Evolutionary conservation across 2,797 vertebrate species (phyloP).

Genomic region (Halcyon badia): DNA sequence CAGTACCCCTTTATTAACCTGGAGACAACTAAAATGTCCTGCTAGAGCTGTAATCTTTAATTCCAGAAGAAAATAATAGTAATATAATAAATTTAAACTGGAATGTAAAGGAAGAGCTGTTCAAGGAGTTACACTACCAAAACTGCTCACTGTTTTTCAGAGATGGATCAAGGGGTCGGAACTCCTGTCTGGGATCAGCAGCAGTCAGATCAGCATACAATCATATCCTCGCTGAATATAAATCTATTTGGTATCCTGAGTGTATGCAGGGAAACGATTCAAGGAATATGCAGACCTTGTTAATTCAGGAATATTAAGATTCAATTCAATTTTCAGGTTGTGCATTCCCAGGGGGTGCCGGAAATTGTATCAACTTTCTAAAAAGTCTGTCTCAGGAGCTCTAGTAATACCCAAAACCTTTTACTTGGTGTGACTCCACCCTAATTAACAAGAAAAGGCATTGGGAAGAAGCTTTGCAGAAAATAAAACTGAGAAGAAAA

Average conservation of each 20-base stretch:
- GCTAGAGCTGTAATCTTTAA: not conserved
- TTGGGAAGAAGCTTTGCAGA: not conserved
- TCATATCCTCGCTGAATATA: not conserved
- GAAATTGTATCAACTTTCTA: slow-evolving; percentile 37
- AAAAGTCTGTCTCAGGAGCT: slow-evolving; percentile 33
- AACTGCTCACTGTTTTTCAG: not conserved
- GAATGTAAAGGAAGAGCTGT: too few relatives aligned
- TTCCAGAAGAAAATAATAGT: not conserved
- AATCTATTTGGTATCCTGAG: not conserved
- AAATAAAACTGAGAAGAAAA: not conserved
- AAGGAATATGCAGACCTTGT: slow-evolving; percentile 28
- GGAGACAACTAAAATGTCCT: not conserved
- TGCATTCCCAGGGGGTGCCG: not conserved
- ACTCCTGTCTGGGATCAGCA: not conserved
- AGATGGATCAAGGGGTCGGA: not conserved
- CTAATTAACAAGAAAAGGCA: slow-evolving; percentile 28
- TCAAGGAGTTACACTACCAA: too few relatives aligned
- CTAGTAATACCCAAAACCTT: slow-evolving; percentile 25
- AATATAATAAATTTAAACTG: too few relatives aligned
- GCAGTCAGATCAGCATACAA: not conserved
- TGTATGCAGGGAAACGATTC: not conserved
- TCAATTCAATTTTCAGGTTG: slow-evolving; percentile 33
- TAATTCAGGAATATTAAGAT: slow-evolving; percentile 11
- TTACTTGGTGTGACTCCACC: not conserved
- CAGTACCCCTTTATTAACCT: not conserved